phyloP scores from a whole-genome alignment of 64 coral and sea anemone genomes.

The Stylophora pistillata region DNA sequence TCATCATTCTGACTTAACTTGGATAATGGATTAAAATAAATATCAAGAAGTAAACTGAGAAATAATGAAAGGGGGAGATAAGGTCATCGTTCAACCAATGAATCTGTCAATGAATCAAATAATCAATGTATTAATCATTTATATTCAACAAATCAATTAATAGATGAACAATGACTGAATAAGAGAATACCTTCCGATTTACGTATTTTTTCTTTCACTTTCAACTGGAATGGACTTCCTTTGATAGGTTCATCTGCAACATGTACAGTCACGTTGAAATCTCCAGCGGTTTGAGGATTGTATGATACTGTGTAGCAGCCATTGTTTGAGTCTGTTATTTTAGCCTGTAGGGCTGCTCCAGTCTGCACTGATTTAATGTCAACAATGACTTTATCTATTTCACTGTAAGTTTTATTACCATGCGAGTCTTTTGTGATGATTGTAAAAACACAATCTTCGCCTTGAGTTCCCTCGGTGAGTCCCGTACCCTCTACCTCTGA shows the following conservation, averaged over 20 bases:
- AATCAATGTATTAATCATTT: no score
- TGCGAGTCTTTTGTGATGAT: neutral
- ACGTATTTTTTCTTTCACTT: neutral
- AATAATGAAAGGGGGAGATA: no score
- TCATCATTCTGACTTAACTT: no score
- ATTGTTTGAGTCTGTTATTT: neutral
- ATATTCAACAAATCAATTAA: no score
- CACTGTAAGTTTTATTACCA: neutral
- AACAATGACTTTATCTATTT: neutral
- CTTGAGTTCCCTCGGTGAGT: neutral
- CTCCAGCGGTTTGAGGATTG: neutral
- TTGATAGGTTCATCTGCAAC: neutral
- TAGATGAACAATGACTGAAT: no score
- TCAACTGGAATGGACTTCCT: neutral
- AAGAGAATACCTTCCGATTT: neutral
- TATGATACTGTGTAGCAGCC: slow-evolving; percentile 1
- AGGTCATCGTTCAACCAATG: no score
- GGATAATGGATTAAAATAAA: no score
- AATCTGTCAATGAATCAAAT: no score
- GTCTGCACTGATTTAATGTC: neutral
- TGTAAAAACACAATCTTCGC: neutral
- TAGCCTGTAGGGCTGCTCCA: neutral
- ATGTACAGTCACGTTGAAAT: neutral
- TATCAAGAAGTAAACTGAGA: no score
- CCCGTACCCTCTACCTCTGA: neutral